Evolutionary conservation across 2,888 invertebrate genomes (phyloP), one percentile per base, ranked within the genome.

Genomic region (Eurytoma californica): DNA sequence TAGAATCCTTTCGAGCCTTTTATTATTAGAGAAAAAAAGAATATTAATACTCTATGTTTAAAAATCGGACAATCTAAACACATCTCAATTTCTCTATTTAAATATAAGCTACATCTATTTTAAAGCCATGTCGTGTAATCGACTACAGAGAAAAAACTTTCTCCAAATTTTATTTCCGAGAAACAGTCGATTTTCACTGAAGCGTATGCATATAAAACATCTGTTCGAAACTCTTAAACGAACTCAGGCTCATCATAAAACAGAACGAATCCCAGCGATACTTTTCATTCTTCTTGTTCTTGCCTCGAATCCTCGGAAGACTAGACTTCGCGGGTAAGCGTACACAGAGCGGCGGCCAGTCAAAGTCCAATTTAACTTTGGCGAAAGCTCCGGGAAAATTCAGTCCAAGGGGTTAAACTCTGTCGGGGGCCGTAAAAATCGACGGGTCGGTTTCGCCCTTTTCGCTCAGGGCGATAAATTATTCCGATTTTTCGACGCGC

Each of bases 401-500:
- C 66, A 66, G 58, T 49, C 57, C n/a, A 28, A 51, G 13, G 3
- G 49, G 30, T 65, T 51, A 47, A 66, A 67, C 51, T 51, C 30
- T 30, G n/a, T 9, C n/a, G 28, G 55, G 4, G 30, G 20, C 28
- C 58, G 18, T 69, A 69, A 39, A 69, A 61, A 18, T 20, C 5
- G 24, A 55, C 16, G 30, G 57, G 18, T 12, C 57, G 57, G 18
- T 20, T n/a, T 18, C 57, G 20, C 57, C n/a, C 20, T 9, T 24
- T 57, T 9, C 20, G 57, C 57, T n/a, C 9, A 4, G 57, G 2
- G 47, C 18, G 24, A 70, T 79, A 74, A 79, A 74, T 74, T 79
- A 74, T 79, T 79, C 66, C 65, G 60, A 79, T 70, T 74, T 73
- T 58, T 79, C 69, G 69, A 79, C 70, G 39, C 39, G 63, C 58